Conservation (phyloP, 1,140 invertebrate genomes). For the Drosophila persimilis region DNA sequence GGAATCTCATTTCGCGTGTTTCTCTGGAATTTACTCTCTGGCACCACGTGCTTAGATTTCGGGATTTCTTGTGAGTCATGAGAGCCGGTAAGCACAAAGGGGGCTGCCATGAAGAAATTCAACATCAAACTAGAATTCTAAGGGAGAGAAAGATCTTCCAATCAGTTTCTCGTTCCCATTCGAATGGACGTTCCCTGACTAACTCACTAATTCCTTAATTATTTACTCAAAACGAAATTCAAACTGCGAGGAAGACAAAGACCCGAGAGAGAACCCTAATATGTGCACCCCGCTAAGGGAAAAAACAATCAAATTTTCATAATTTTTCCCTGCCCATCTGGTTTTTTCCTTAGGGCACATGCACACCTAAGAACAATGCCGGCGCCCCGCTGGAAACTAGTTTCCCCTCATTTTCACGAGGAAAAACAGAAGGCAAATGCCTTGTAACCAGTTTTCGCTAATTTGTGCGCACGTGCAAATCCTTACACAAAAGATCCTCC, state of each 20-base stretch:
- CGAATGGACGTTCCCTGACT: conserved; percentile 15
- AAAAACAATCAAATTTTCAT: conserved; percentile 69
- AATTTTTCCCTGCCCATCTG: conserved; percentile 61
- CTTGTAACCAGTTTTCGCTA: conserved; percentile 69
- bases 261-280: neutral
- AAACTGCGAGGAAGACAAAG: conserved; percentile 25
- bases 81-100: neutral
- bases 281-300: conserved; percentile 26
- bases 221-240: conserved; percentile 48
- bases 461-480: conserved; percentile 78
- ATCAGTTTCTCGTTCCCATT: conserved; percentile 23
- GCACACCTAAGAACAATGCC: conserved; percentile 54
- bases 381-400: conserved; percentile 57
- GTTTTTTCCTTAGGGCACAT: conserved; percentile 22
- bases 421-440: conserved; percentile 51
- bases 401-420: conserved; percentile 36
- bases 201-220: conserved; percentile 53
- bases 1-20: conserved; percentile 39
- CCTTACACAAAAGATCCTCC: conserved; percentile 52
- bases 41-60: conserved; percentile 26
- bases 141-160: conserved; percentile 18
- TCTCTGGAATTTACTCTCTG: conserved; percentile 29
- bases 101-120: conserved; percentile 42
- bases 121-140: conserved; percentile 20
- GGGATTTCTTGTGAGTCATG: conserved; percentile 42